Evolutionary conservation across 2,113 vertebrate genomes (phyloP), one percentile per base, ranked within the genome.

Genomic region (Halcyon malimbica): DNA sequence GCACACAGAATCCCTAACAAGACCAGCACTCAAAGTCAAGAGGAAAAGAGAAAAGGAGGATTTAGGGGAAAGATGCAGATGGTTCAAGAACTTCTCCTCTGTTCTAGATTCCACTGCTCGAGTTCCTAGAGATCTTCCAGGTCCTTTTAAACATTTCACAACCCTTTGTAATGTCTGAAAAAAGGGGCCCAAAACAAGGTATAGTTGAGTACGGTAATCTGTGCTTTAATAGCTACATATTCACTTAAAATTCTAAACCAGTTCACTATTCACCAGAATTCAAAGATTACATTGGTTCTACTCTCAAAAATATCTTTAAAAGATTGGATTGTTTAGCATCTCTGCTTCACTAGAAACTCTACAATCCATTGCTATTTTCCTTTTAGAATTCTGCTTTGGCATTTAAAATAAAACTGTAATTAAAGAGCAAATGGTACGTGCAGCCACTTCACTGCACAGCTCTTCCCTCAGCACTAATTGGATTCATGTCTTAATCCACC

Each of bases 401-500:
- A 60, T 56, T 74, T 44, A 57, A 79, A 95, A 81, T 16, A 39
- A 68, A 93, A 54, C 42, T 80, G 63, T 53, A 89, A 91, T 84
- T 90, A 91, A 93, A 75, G 62, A 93, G 75, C 35, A 90, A 96
- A 77, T 21, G 59, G 51, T 28, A 69, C 2, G 0, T 70, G 73
- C 62, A 90, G 59, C 53, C 53, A 85, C 77, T 83, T 82, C 83
- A 76, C 24, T 28, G 77, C 85, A 76, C 80, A 75, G 91, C 87
- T 90, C 76, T 83, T 81, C 80, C 86, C 60, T 81, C 86, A 75
- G 59, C 50, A 31, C 90, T 94, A 91, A 93, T 24, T 83, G 83
- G 81, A 86, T 92, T 82, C 67, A 46, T 63, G 74, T 90, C 93
- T 94, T 81, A 95, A 96, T 92, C 31, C 81, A 85, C 56, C 67